Conservation (phyloP, 2,888 invertebrate species). For the Cataglyphis albicans region DNA sequence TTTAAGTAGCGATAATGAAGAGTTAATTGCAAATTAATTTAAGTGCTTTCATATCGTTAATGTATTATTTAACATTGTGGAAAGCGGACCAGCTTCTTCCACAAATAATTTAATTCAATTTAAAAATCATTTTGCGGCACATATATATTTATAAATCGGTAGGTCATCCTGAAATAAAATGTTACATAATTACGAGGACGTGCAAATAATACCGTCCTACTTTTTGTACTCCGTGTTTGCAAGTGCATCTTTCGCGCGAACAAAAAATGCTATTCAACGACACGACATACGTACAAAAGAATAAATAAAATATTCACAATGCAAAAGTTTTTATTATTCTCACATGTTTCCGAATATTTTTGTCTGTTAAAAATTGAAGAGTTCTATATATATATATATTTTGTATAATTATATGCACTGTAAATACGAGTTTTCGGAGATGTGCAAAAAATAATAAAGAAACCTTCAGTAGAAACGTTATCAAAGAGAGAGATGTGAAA, state of each 20-base stretch:
- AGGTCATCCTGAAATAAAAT: slow-evolving; percentile 25
- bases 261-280: slow-evolving; percentile 40
- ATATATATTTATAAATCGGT: slow-evolving; percentile 7
- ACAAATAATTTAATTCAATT: slow-evolving; percentile 20
- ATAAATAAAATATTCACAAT: slow-evolving; percentile 42
- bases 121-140: slow-evolving; percentile 22
- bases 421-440: neutral
- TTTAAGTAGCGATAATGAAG: slow-evolving; percentile 29
- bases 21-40: slow-evolving; percentile 42
- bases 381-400: neutral
- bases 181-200: slow-evolving; percentile 22
- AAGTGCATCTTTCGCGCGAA: slow-evolving; percentile 34
- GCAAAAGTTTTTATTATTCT: slow-evolving; percentile 18
- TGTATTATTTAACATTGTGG: slow-evolving; percentile 24
- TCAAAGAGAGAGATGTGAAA: neutral
- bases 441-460: neutral
- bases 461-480: neutral
- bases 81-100: neutral
- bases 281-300: slow-evolving; percentile 33
- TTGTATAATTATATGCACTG: slow-evolving; percentile 12
- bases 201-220: slow-evolving; percentile 45
- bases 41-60: slow-evolving; percentile 17
- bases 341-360: neutral
- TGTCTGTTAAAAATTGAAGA: slow-evolving; percentile 6
- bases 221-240: slow-evolving; percentile 19